These are phyloP conservation scores for Sinopyrophorus schimmeli DNA, from an alignment of 2,888 invertebrate species.

Conservation along the genomic window DNA sequence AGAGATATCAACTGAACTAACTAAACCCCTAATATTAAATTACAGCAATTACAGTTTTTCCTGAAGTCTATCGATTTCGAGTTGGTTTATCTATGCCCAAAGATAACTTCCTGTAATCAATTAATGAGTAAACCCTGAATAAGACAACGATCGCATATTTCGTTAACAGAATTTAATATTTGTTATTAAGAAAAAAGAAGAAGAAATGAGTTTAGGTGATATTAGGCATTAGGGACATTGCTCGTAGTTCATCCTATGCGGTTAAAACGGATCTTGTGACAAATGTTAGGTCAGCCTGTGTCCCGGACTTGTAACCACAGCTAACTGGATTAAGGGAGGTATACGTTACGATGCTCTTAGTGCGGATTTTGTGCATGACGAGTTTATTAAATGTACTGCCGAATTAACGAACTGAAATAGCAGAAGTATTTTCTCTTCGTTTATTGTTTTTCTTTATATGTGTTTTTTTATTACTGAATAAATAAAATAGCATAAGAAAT, in stretches of 20 bases:
- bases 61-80: too few relatives aligned
- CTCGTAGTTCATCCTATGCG: constrained; percentile 30
- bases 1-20: constrained; percentile 17
- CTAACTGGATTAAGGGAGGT: constrained; percentile 50
- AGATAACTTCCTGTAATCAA: constrained; percentile 24
- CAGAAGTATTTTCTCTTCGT: too few relatives aligned
- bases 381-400: constrained; percentile 51
- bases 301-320: constrained; percentile 49
- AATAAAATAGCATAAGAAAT: too few relatives aligned
- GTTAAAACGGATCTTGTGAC: constrained; percentile 45
- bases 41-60: constrained; percentile 18
- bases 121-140: too few relatives aligned
- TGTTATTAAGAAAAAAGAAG: too few relatives aligned
- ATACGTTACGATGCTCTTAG: constrained; percentile 46
- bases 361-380: constrained; percentile 51
- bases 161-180: too few relatives aligned
- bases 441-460: too few relatives aligned
- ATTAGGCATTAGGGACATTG: constrained; percentile 35
- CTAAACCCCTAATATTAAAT: constrained; percentile 19
- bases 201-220: too few relatives aligned
- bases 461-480: too few relatives aligned
- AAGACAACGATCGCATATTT: too few relatives aligned
- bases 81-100: too few relatives aligned
- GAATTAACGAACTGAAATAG: constrained; percentile 24
- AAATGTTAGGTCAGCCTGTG: constrained; percentile 49